A percentile compares a stretch with the other conserved stretches of the same genome.
These are phyloP conservation scores for Eupithecia centaureata DNA, from an alignment of 2,888 invertebrate genomes.

Conservation along the genomic window DNA sequence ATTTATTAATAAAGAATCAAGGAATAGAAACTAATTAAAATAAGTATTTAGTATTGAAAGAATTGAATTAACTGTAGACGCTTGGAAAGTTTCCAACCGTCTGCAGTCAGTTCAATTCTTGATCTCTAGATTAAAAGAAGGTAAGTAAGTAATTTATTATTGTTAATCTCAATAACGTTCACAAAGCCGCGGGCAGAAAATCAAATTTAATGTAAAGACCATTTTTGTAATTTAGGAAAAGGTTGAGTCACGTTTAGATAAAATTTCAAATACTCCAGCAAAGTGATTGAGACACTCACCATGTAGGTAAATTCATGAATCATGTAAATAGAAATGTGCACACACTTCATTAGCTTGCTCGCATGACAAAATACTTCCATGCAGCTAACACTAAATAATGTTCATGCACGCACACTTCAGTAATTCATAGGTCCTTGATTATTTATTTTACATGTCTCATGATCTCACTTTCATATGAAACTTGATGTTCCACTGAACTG, in stretches of 20 bases:
- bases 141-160: no score
- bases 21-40: no score
- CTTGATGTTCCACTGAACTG: slow-evolving; percentile 51
- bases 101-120: no score
- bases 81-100: no score
- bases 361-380: slow-evolving; percentile 22
- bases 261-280: background rate
- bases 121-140: no score
- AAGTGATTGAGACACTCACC: slow-evolving; percentile 7
- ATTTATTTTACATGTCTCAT: slow-evolving; percentile 16
- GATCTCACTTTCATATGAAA: slow-evolving; percentile 34
- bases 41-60: no score
- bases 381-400: slow-evolving; percentile 10
- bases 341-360: slow-evolving; percentile 49
- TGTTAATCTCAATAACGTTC: no score
- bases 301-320: slow-evolving; percentile 24
- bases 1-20: no score
- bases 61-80: no score
- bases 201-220: no score
- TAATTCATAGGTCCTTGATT: background rate
- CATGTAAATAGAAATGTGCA: slow-evolving; percentile 44
- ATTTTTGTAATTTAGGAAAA: background rate
- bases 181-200: no score
- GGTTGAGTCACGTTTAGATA: background rate
- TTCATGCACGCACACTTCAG: background rate